These are phyloP conservation scores for Phylloscopus trochilus DNA, from an alignment of 2,113 vertebrate species.

Conservation along the genomic window DNA sequence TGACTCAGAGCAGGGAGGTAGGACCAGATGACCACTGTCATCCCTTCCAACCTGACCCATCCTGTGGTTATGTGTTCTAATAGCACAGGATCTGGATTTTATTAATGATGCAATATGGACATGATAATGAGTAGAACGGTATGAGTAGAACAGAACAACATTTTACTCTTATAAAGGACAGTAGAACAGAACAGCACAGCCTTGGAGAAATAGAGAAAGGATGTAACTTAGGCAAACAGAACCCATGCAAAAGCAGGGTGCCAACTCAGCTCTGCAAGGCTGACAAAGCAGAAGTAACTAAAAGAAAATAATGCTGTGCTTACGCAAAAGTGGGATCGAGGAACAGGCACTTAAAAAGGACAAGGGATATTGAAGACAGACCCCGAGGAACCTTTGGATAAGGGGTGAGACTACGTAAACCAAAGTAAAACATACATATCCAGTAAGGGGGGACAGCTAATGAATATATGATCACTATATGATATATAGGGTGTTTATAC, in stretches of 20 bases:
- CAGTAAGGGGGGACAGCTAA: background rate
- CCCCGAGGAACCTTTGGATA: background rate
- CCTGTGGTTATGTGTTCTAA: background rate
- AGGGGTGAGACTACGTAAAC: background rate
- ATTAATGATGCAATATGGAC: background rate
- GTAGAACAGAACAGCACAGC: background rate
- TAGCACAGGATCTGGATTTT: background rate
- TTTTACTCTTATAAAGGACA: background rate
- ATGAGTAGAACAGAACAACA: background rate
- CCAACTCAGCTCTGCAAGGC: background rate
- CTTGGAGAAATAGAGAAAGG: background rate
- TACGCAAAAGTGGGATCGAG: fast-evolving
- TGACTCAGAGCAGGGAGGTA: background rate
- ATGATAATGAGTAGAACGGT: background rate
- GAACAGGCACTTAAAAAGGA: background rate
- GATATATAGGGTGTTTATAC: background rate
- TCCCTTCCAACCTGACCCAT: background rate
- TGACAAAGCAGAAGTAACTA: background rate
- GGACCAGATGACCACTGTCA: background rate
- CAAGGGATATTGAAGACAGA: background rate
- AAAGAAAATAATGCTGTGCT: background rate
- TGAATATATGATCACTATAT: background rate
- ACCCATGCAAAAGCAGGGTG: background rate
- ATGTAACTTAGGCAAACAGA: background rate
- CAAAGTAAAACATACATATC: background rate